Percentiles rank a stretch among this genome's conserved stretches.
Evolutionary conservation across 2,888 invertebrate species (phyloP).

Genomic region (Polia nebulosa): DNA sequence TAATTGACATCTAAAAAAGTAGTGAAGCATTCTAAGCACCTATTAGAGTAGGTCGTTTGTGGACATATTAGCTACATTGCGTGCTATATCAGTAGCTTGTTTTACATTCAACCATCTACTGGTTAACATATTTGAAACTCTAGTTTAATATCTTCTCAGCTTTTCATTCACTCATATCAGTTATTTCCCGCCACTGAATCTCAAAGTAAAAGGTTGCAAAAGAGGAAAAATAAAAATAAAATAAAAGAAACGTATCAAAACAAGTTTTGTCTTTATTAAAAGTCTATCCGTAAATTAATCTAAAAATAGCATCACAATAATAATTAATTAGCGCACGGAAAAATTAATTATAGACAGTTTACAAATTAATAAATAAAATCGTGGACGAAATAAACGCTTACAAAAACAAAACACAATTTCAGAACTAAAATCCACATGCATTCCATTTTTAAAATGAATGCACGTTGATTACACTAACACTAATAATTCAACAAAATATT

Average conservation of each 20-base stretch:
- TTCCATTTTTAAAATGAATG: slow-evolving; percentile 62
- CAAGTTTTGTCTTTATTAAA: slow-evolving; percentile 87
- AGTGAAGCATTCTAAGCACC: slow-evolving; percentile 31
- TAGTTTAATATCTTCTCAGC: not conserved
- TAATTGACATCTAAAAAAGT: slow-evolving; percentile 56
- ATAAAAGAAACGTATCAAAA: slow-evolving; percentile 80
- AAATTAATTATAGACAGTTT: slow-evolving; percentile 77
- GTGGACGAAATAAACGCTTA: slow-evolving; percentile 74
- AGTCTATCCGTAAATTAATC: slow-evolving; percentile 87
- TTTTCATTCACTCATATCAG: slow-evolving; percentile 11
- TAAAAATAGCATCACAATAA: slow-evolving; percentile 89
- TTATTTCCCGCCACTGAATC: not conserved
- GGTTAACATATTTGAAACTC: slow-evolving; percentile 19
- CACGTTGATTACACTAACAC: slow-evolving; percentile 43
- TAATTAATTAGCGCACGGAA: slow-evolving; percentile 78
- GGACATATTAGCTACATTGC: slow-evolving; percentile 24
- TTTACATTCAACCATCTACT: slow-evolving; percentile 20
- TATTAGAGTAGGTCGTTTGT: slow-evolving; percentile 7
- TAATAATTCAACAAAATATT: slow-evolving; percentile 63
- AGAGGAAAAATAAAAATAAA: slow-evolving; percentile 74
- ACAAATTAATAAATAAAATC: slow-evolving; percentile 71
- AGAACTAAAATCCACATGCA: slow-evolving; percentile 41
- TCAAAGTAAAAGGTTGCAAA: slow-evolving; percentile 56
- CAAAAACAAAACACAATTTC: slow-evolving; percentile 59
- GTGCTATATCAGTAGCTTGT: slow-evolving; percentile 21